These are phyloP conservation scores for Euplexia lucipara DNA, from an alignment of 2,888 invertebrate species.

Conservation along the genomic window DNA sequence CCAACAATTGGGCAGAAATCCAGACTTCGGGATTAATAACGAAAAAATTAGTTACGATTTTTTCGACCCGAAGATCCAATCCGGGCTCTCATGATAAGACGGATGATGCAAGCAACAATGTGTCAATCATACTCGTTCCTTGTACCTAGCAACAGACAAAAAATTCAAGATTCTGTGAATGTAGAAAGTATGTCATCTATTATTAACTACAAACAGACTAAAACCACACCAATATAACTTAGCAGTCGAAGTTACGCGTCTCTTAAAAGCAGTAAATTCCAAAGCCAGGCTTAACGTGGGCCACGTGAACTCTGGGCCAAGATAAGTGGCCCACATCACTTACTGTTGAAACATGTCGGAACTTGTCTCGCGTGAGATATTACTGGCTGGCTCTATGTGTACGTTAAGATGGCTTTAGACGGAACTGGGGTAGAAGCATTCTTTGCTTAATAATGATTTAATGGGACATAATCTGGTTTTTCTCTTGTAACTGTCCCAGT, in stretches of 20 bases:
- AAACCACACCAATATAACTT: background rate
- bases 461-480: too few species aligned
- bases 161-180: background rate
- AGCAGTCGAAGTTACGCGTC: slow-evolving; percentile 6
- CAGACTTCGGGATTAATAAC: too few species aligned
- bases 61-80: too few species aligned
- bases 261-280: slow-evolving; percentile 44
- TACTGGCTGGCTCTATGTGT: slow-evolving; percentile 30
- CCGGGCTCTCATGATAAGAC: too few species aligned
- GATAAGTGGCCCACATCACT: slow-evolving; percentile 60
- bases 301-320: slow-evolving; percentile 38
- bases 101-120: too few species aligned
- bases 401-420: slow-evolving; percentile 14
- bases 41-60: too few species aligned
- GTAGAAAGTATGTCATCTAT: background rate
- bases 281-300: slow-evolving; percentile 18
- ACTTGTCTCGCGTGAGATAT: slow-evolving; percentile 45
- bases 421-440: background rate
- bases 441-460: background rate
- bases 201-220: background rate
- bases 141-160: too few species aligned
- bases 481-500: too few species aligned
- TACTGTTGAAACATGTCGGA: slow-evolving; percentile 44
- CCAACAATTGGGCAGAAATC: too few species aligned
- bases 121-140: too few species aligned